Conservation (phyloP, 2,888 invertebrate species). For the Hyppa rectilinea region DNA sequence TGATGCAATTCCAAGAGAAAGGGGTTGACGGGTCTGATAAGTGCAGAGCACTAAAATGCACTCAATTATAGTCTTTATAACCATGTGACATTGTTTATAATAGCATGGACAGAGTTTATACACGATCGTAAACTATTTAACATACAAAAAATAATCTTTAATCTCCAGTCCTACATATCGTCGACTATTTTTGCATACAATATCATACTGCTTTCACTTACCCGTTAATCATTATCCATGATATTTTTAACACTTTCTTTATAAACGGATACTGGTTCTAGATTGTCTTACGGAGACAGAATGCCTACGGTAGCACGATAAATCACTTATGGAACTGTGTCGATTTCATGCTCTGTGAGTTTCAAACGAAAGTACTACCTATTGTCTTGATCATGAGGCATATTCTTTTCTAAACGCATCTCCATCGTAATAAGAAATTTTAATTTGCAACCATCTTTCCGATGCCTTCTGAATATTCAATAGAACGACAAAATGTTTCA, state of each 20-base stretch:
- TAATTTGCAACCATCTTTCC: constrained; percentile 62
- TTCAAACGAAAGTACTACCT: constrained; percentile 72
- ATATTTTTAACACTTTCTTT: constrained; percentile 73
- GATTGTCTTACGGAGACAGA: constrained; percentile 56
- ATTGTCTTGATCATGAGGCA: constrained; percentile 62
- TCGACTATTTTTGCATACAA: constrained; percentile 73
- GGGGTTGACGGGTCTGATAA: constrained; percentile 60
- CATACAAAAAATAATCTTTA: constrained; percentile 62
- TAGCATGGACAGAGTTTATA: constrained; percentile 17
- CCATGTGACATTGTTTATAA: constrained; percentile 28
- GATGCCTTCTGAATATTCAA: constrained; percentile 30
- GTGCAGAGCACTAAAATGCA: constrained; percentile 39
- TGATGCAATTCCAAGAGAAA: constrained; percentile 64
- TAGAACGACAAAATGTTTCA: constrained; percentile 17
- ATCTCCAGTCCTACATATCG: constrained; percentile 65
- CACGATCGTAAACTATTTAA: constrained; percentile 53
- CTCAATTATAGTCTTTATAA: constrained; percentile 53
- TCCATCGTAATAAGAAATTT: constrained; percentile 67
- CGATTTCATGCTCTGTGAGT: constrained; percentile 60
- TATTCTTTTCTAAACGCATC: constrained; percentile 53
- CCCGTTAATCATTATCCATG: constrained; percentile 69
- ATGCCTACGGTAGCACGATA: constrained; percentile 72
- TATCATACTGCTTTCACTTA: constrained; percentile 70
- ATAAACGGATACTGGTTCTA: constrained; percentile 63
- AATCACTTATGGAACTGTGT: constrained; percentile 75